Evolutionary conservation across 2,888 invertebrate genomes (phyloP).

Genomic region (Tachina lurida): DNA sequence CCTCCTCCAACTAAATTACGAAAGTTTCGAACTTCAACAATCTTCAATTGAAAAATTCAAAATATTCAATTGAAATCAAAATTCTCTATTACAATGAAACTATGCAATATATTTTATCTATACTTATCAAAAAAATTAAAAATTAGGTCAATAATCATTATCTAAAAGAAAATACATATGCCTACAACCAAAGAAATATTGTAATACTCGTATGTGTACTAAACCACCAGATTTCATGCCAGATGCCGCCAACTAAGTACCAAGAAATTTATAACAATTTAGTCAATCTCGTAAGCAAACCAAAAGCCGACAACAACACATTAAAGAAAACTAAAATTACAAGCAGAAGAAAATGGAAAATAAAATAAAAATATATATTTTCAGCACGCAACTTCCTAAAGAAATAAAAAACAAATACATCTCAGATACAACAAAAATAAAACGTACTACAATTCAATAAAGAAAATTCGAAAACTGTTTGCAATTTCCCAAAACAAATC

Average conservation of each 20-base stretch:
- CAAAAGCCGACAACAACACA: conserved; percentile 39
- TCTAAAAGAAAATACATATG: neutral
- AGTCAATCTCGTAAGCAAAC: conserved; percentile 13
- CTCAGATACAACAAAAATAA: neutral
- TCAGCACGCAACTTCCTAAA: conserved; percentile 60
- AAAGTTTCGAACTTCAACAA: too few relatives aligned
- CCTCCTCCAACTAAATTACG: too few relatives aligned
- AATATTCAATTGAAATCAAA: too few relatives aligned
- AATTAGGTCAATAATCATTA: conserved; percentile 36
- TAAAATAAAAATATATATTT: neutral
- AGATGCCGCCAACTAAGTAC: neutral
- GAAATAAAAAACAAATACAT: conserved; percentile 9
- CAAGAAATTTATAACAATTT: conserved; percentile 12
- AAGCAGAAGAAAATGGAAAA: conserved; percentile 37
- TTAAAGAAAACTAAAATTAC: conserved; percentile 14
- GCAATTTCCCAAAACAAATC: conserved; percentile 58
- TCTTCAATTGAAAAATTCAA: too few relatives aligned
- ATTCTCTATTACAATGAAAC: too few relatives aligned
- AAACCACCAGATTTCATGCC: conserved; percentile 20
- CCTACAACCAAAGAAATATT: conserved; percentile 18
- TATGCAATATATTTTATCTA: too few relatives aligned
- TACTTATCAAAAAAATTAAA: neutral
- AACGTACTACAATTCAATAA: conserved; percentile 16
- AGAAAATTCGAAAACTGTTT: conserved; percentile 59
- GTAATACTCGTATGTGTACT: conserved; percentile 11